Evolutionary conservation across 2,888 invertebrate genomes (phyloP), one percentile per base, ranked within the genome.

Genomic region (Corbicula japonica): DNA sequence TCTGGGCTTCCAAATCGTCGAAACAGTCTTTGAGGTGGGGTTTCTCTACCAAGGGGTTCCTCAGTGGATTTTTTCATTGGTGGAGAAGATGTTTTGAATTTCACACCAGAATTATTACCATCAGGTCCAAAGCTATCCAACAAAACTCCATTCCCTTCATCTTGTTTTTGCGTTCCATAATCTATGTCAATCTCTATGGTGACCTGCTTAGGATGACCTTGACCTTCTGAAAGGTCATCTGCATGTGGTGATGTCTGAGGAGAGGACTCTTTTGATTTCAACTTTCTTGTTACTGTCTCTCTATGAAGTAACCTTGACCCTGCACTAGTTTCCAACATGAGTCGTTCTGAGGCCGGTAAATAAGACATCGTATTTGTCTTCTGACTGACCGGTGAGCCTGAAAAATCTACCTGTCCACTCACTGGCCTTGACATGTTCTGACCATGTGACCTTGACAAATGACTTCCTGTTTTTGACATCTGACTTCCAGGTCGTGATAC

Each of bases 91-190:
- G 52, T 54, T 15, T 52, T 56, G 48, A 80, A 80, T 41, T 76
- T 80, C 30, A 83, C 83, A 35, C 28, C 61, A 30, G 70, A 30
- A 71, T 66, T 83, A 10, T 83, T 80, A n/a, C 71, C 75, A 44
- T 87, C 87, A 10, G 60, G 50, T 15, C 73, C 81, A 77, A 74
- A 87, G 68, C 84, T 86, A 54, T 87, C 87, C 28, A 87, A 70
- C 41, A 85, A 54, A 2, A 66, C 62, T 26, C 73, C 76, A 10
- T 69, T 48, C 32, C 44, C 66, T 18, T 60, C 35, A 35, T 65
- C 62, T n/a, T 63, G 60, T n/a, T 30, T 23, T 28, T 74, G 70
- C 23, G 65, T 38, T 38, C 50, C 77, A 28, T 77, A 70, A 23
- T 21, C 28, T 26, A 70, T 69, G 18, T 77, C 69, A n/a, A 60